phyloP scores from a whole-genome alignment of 2,797 vertebrate genomes.

The Pseudochromis fuscus region DNA sequence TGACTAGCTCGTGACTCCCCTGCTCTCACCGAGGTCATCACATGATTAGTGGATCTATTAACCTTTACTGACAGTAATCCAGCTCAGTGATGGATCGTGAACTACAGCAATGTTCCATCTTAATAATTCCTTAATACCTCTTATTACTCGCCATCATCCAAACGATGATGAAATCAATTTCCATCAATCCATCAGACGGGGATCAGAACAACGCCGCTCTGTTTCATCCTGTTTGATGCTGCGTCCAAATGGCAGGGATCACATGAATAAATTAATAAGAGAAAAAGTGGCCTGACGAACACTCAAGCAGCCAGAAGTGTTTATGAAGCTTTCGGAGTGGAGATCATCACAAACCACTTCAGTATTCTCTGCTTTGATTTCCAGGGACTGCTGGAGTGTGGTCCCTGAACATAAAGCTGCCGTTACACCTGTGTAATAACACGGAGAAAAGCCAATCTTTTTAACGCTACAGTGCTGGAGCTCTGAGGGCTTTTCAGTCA shows the following conservation, averaged over 20 bases:
- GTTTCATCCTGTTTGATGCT: conserved; percentile 12
- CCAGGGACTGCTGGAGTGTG: conserved; percentile 54
- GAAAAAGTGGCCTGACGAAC: conserved; percentile 29
- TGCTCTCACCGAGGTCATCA: conserved; percentile 26
- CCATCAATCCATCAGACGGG: conserved; percentile 55
- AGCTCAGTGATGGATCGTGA: conserved; percentile 64
- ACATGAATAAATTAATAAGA: conserved; percentile 33
- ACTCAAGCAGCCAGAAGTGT: conserved; percentile 30
- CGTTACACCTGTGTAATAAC: conserved; percentile 64
- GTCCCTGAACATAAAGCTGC: conserved; percentile 56
- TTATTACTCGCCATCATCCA: conserved; percentile 45
- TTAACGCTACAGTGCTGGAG: conserved; percentile 22
- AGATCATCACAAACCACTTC: conserved; percentile 56
- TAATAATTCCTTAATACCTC: conserved; percentile 56
- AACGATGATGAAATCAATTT: conserved; percentile 58
- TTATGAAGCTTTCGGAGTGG: conserved; percentile 45
- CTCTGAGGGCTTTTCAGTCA: conserved; percentile 53
- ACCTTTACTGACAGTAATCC: conserved; percentile 69
- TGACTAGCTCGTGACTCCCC: conserved; percentile 22
- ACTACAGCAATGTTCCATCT: conserved; percentile 44
- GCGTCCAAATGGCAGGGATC: conserved; percentile 4
- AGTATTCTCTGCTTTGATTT: conserved; percentile 44
- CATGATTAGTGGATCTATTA: conserved; percentile 64
- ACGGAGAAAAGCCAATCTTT: conserved; percentile 43
- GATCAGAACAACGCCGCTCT: conserved; percentile 26